Conservation (phyloP, 2,797 vertebrate species). For the Neosalanx taihuensis region DNA sequence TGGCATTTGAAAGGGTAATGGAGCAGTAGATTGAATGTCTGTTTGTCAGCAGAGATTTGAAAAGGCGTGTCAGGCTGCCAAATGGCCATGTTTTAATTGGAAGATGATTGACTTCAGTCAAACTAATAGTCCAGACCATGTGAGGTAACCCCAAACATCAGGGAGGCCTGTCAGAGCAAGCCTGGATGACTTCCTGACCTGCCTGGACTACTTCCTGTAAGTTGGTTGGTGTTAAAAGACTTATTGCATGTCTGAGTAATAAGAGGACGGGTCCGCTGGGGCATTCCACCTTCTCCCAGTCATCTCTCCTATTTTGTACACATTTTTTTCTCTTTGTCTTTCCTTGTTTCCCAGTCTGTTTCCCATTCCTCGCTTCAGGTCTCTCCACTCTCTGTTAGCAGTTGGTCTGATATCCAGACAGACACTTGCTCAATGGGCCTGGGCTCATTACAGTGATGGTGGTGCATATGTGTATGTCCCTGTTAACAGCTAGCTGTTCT, state of each 20-base stretch:
- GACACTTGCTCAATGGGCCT: no score
- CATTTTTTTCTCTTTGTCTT: not conserved
- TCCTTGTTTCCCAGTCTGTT: not conserved
- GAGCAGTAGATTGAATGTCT: conserved; percentile 36
- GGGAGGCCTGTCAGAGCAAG: conserved; percentile 12
- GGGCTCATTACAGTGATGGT: no score
- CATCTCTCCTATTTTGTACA: no score
- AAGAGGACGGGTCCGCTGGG: no score
- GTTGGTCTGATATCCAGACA: no score
- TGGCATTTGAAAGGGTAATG: conserved; percentile 43
- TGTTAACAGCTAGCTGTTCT: no score
- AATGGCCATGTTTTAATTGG: conserved; percentile 34
- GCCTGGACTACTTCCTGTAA: not conserved
- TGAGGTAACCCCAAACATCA: not conserved
- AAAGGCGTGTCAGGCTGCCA: conserved; percentile 35
- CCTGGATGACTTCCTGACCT: not conserved
- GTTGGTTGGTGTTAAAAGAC: not conserved
- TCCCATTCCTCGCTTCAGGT: not conserved
- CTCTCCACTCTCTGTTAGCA: not conserved
- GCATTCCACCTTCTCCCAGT: no score
- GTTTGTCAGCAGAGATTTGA: conserved; percentile 39
- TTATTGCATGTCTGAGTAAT: no score
- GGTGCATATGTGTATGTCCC: no score
- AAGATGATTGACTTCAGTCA: conserved; percentile 37
- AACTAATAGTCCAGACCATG: conserved; percentile 19